Evolutionary conservation across 1,140 invertebrate genomes (phyloP).

Genomic region (Laupala kohalensis): DNA sequence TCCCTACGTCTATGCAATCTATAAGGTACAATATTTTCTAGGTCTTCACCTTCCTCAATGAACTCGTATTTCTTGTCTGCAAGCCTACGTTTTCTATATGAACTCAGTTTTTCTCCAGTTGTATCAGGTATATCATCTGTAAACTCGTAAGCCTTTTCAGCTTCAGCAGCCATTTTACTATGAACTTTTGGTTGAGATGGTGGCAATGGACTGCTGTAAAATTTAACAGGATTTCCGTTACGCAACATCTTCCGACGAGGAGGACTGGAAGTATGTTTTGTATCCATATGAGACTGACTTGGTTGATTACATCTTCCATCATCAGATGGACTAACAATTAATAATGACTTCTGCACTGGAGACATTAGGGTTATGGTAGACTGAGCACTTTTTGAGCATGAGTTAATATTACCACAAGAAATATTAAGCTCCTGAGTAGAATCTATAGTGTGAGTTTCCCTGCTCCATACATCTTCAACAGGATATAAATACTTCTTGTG

Average conservation of each 20-base stretch:
- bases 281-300: slow-evolving; percentile 11
- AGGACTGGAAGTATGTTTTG: background rate
- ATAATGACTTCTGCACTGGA: slow-evolving; percentile 2
- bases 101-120: slow-evolving; percentile 67
- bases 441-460: slow-evolving; percentile 8
- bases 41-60: slow-evolving; percentile 58
- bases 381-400: background rate
- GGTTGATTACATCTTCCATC: slow-evolving; percentile 20
- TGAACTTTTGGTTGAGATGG: background rate
- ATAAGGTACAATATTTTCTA: slow-evolving; percentile 70
- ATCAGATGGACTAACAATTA: slow-evolving; percentile 19
- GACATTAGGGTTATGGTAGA: slow-evolving; percentile 6
- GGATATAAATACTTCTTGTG: background rate
- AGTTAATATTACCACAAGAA: slow-evolving; percentile 10
- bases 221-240: background rate
- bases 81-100: slow-evolving; percentile 61
- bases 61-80: slow-evolving; percentile 89
- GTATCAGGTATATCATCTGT: slow-evolving; percentile 59
- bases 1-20: slow-evolving; percentile 21
- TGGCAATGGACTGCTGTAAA: slow-evolving; percentile 2
- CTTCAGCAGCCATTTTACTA: slow-evolving; percentile 23
- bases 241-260: background rate
- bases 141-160: slow-evolving; percentile 71
- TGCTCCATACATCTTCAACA: background rate
- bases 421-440: slow-evolving; percentile 14